Percentiles rank a stretch among this genome's conserved stretches.
phyloP scores from a whole-genome alignment of 2,888 invertebrate genomes.

The Brachypalpus laphriformis region DNA sequence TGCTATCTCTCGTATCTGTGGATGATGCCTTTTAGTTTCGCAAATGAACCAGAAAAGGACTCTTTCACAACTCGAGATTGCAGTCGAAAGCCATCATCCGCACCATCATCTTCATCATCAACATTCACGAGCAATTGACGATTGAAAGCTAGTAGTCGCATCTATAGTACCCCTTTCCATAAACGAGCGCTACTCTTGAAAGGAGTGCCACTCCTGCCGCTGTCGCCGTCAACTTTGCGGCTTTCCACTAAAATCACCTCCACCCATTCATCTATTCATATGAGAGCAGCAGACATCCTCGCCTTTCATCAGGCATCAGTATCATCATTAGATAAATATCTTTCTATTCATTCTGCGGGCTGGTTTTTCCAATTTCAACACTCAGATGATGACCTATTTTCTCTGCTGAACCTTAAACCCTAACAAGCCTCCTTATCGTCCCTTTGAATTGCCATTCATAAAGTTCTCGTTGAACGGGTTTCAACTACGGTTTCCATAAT shows the following conservation, averaged over 20 bases:
- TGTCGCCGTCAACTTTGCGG: conserved; percentile 18
- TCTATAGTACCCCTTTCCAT: conserved; percentile 11
- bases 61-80: conserved; percentile 28
- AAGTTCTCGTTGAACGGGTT: conserved; percentile 36
- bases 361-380: neutral
- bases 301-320: conserved; percentile 19
- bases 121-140: conserved; percentile 48
- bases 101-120: conserved; percentile 35
- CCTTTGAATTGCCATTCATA: conserved; percentile 35
- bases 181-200: conserved; percentile 23
- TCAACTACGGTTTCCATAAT: conserved; percentile 44
- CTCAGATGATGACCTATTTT: conserved; percentile 31
- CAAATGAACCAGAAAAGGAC: conserved; percentile 50
- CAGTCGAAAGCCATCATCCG: conserved; percentile 38
- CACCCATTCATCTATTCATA: conserved; percentile 4
- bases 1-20: conserved; percentile 31
- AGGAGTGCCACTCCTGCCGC: conserved; percentile 19
- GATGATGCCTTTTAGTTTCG: conserved; percentile 44
- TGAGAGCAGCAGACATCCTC: neutral
- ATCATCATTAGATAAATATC: conserved; percentile 30
- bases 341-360: conserved; percentile 18
- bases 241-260: conserved; percentile 21
- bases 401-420: conserved; percentile 14
- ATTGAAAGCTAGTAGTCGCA: neutral
- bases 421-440: conserved; percentile 13